Evolutionary conservation across 2,888 invertebrate species (phyloP).

Genomic region (Xylota sylvarum): DNA sequence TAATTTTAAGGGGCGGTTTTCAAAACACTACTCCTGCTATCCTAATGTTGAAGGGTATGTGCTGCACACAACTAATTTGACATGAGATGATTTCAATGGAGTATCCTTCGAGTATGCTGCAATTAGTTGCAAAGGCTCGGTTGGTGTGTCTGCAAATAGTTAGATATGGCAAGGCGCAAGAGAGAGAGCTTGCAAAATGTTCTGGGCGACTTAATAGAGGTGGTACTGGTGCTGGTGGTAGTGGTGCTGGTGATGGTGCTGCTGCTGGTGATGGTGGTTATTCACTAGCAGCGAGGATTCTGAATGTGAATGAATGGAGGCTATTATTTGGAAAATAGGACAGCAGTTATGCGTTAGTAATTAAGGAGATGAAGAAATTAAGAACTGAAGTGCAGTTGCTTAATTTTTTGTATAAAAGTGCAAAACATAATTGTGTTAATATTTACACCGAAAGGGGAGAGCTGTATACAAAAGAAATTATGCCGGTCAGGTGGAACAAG

Average conservation of each 20-base stretch:
- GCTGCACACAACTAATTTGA: slow-evolving; percentile 70
- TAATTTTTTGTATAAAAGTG: slow-evolving; percentile 18
- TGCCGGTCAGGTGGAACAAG: too few species aligned
- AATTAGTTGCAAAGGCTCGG: slow-evolving; percentile 61
- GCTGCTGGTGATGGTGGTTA: background rate
- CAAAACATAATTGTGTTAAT: background rate
- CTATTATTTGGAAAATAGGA: slow-evolving; percentile 54
- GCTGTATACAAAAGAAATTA: too few species aligned
- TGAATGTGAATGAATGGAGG: slow-evolving; percentile 53
- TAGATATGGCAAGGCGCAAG: background rate
- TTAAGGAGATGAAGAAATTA: slow-evolving; percentile 46
- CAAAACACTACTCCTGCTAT: slow-evolving; percentile 41
- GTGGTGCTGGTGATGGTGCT: background rate
- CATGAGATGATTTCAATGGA: slow-evolving; percentile 74
- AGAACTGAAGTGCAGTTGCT: slow-evolving; percentile 27
- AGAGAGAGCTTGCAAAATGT: slow-evolving; percentile 33
- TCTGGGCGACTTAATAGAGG: slow-evolving; percentile 32
- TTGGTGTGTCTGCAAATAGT: slow-evolving; percentile 30
- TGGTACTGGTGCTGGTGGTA: background rate
- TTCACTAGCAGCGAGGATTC: slow-evolving; percentile 29
- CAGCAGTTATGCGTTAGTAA: slow-evolving; percentile 61
- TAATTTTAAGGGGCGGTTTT: slow-evolving; percentile 75
- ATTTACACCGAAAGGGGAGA: background rate
- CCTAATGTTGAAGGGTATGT: slow-evolving; percentile 40
- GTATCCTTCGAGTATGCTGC: slow-evolving; percentile 70